Conservation (phyloP, 2,113 vertebrate genomes). For the Phasianus colchicus region DNA sequence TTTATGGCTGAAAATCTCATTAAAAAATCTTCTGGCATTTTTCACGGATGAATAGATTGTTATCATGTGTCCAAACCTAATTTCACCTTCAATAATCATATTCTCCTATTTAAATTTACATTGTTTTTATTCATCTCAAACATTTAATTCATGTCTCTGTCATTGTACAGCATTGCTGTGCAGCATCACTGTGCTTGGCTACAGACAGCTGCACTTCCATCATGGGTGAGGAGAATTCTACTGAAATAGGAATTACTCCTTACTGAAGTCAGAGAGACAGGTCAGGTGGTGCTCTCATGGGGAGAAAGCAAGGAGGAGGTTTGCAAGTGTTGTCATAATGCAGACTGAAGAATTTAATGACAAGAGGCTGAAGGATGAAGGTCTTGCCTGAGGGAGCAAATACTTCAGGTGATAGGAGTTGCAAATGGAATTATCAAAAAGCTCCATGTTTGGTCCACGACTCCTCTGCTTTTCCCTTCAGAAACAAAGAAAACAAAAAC, state of each 20-base stretch:
- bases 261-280: neutral
- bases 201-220: neutral
- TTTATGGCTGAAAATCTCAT: conserved; percentile 58
- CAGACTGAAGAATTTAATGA: neutral
- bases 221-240: neutral
- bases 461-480: neutral
- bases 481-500: neutral
- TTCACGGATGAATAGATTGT: conserved; percentile 44
- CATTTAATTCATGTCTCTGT: conserved; percentile 40
- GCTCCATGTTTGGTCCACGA: neutral
- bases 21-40: conserved; percentile 57
- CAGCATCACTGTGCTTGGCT: neutral
- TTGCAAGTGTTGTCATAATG: neutral
- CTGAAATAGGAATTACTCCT: neutral
- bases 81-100: conserved; percentile 51
- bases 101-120: conserved; percentile 36
- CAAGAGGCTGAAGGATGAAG: neutral
- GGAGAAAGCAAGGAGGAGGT: neutral
- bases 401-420: neutral
- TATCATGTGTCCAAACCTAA: conserved; percentile 53
- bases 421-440: neutral
- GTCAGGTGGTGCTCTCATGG: neutral
- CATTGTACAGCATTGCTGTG: neutral
- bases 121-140: conserved; percentile 29
- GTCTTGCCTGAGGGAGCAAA: neutral